These are phyloP conservation scores for Erebia ligea DNA, from an alignment of 2,888 invertebrate genomes.

Conservation along the genomic window DNA sequence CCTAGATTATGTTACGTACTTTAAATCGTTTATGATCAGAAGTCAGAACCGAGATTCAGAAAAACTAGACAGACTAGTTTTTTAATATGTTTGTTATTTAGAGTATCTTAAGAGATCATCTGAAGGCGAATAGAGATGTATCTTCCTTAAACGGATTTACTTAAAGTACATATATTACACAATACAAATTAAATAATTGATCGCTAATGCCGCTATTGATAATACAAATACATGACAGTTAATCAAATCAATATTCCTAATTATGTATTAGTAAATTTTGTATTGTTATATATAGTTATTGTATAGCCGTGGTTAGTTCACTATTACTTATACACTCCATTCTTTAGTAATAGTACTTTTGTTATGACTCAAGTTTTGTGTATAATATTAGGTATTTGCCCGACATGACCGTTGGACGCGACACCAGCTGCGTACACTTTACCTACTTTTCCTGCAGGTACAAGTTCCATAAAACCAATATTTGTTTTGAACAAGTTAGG, in stretches of 20 bases:
- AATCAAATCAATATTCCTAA: background rate
- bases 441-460: constrained; percentile 1
- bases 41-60: background rate
- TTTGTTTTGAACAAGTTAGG: constrained; percentile 20
- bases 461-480: constrained; percentile 23
- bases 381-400: constrained; percentile 4
- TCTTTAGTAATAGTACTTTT: background rate
- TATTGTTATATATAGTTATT: background rate
- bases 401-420: constrained; percentile 2
- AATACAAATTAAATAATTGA: background rate
- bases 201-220: background rate
- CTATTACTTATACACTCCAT: background rate
- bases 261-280: background rate
- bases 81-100: background rate
- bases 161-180: background rate
- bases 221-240: background rate
- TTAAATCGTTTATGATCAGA: background rate
- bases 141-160: background rate
- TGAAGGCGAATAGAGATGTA: background rate
- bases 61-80: constrained; percentile 2
- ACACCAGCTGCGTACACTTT: constrained; percentile 22
- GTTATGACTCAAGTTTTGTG: background rate
- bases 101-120: background rate
- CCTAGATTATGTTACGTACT: background rate
- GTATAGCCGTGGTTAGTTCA: no score